Conservation (phyloP, 2,113 vertebrate species). For the Pogonocichla stellata region DNA sequence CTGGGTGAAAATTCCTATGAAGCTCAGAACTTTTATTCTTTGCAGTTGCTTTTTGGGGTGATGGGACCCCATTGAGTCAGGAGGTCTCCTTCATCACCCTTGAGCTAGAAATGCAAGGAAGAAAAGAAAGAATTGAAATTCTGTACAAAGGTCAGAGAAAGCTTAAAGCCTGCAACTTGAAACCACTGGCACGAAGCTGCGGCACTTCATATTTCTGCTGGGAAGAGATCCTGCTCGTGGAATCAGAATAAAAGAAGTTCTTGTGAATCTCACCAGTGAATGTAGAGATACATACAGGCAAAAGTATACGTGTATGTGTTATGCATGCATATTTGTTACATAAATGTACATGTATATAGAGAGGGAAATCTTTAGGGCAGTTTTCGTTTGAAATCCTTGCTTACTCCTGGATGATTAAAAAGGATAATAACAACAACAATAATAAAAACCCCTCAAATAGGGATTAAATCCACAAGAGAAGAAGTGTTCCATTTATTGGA, state of each 20-base stretch:
- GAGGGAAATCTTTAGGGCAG: not conserved
- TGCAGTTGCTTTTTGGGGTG: not conserved
- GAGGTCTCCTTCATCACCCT: slow-evolving; percentile 27
- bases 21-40: not conserved
- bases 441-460: slow-evolving; percentile 24
- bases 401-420: slow-evolving; percentile 60
- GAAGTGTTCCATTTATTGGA: slow-evolving; percentile 67
- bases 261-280: not conserved
- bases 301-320: not conserved
- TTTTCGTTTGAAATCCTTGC: slow-evolving; percentile 50
- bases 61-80: not conserved
- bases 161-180: slow-evolving; percentile 67
- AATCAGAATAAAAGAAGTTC: slow-evolving; percentile 43
- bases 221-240: slow-evolving; percentile 21
- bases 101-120: slow-evolving; percentile 17
- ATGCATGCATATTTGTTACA: not conserved
- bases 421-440: slow-evolving; percentile 38
- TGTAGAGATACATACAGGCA: not conserved
- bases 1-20: not conserved
- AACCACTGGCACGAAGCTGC: slow-evolving; percentile 53
- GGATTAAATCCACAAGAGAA: slow-evolving; percentile 61
- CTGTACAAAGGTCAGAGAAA: slow-evolving; percentile 68
- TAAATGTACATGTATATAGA: not conserved
- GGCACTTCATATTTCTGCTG: slow-evolving; percentile 57
- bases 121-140: slow-evolving; percentile 58